Percentiles rank a stretch among this genome's conserved stretches.
These are phyloP conservation scores for Drosophila helvetica DNA, from an alignment of 2,888 invertebrate genomes.

Conservation along the genomic window DNA sequence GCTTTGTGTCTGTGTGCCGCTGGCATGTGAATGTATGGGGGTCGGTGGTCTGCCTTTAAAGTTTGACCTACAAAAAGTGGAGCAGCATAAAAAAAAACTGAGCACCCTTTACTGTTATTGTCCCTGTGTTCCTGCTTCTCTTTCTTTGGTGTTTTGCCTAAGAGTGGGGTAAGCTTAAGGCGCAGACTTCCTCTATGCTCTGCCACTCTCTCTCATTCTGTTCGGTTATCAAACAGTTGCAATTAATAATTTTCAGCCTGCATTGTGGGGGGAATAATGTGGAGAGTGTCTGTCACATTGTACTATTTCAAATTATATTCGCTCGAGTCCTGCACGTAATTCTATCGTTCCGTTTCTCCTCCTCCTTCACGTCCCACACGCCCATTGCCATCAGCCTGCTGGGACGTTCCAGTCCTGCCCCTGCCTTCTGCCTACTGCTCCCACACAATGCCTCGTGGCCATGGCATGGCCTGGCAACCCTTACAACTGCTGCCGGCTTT, in stretches of 20 bases:
- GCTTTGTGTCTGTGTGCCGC: conserved; percentile 24
- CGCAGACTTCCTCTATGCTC: background rate
- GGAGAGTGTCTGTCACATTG: conserved; percentile 32
- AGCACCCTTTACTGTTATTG: conserved; percentile 26
- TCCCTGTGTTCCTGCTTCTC: conserved; percentile 11
- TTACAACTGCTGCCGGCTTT: conserved; percentile 48
- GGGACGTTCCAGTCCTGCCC: conserved; percentile 28
- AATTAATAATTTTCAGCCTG: background rate
- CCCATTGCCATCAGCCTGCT: conserved; percentile 22
- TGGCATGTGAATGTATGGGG: conserved; percentile 35
- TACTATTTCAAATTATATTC: conserved; percentile 38
- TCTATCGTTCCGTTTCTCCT: conserved; percentile 2
- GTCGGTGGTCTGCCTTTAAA: conserved; percentile 49
- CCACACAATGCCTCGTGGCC: conserved; percentile 6
- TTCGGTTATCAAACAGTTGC: conserved; percentile 12
- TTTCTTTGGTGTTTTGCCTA: conserved; percentile 1
- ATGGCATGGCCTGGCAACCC: conserved; percentile 29
- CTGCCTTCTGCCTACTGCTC: background rate
- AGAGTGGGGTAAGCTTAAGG: background rate
- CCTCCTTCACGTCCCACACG: background rate
- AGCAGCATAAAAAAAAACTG: conserved; percentile 53
- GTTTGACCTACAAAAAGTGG: conserved; percentile 72
- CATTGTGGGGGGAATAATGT: conserved; percentile 21
- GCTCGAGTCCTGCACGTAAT: conserved; percentile 39
- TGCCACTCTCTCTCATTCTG: conserved; percentile 11